Percentiles rank a stretch among this genome's conserved stretches.
Conservation (phyloP, 2,797 vertebrate species). For the Lithobates pipiens region DNA sequence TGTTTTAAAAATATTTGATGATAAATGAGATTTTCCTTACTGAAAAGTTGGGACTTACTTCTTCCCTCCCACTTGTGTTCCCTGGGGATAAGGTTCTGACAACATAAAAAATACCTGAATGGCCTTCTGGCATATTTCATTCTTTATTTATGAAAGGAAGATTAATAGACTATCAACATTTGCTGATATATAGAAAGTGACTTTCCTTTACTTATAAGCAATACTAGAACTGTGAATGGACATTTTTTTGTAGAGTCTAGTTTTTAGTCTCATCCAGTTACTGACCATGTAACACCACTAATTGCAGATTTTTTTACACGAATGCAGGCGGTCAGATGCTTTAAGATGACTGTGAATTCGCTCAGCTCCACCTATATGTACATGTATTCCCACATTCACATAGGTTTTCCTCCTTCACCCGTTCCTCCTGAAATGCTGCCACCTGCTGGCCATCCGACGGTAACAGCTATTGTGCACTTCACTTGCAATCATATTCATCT, state of each 20-base stretch:
- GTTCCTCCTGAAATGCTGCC: slow-evolving; percentile 34
- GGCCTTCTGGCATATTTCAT: slow-evolving; percentile 57
- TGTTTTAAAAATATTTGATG: slow-evolving; percentile 42
- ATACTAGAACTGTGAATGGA: background rate
- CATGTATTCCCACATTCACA: background rate
- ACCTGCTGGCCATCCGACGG: slow-evolving; percentile 35
- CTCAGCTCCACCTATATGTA: background rate
- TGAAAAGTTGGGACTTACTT: slow-evolving; percentile 24
- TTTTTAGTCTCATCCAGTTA: background rate
- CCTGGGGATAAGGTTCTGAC: slow-evolving; percentile 29
- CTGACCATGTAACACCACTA: background rate
- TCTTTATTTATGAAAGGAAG: slow-evolving; percentile 61
- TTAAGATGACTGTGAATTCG: background rate
- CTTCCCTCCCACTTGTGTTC: slow-evolving; percentile 2
- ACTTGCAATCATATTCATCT: background rate
- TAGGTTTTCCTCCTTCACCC: background rate
- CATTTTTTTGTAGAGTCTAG: background rate
- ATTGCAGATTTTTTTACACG: background rate
- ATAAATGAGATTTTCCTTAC: slow-evolving; percentile 52
- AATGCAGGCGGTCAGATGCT: background rate
- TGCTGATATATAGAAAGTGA: slow-evolving; percentile 46
- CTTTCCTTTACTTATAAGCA: slow-evolving; percentile 15
- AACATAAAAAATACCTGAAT: slow-evolving; percentile 40
- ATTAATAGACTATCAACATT: slow-evolving; percentile 58
- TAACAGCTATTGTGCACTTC: background rate